Evolutionary conservation across 2,113 vertebrate species (phyloP), one percentile per base, ranked within the genome.

Genomic region (Podiceps cristatus): DNA sequence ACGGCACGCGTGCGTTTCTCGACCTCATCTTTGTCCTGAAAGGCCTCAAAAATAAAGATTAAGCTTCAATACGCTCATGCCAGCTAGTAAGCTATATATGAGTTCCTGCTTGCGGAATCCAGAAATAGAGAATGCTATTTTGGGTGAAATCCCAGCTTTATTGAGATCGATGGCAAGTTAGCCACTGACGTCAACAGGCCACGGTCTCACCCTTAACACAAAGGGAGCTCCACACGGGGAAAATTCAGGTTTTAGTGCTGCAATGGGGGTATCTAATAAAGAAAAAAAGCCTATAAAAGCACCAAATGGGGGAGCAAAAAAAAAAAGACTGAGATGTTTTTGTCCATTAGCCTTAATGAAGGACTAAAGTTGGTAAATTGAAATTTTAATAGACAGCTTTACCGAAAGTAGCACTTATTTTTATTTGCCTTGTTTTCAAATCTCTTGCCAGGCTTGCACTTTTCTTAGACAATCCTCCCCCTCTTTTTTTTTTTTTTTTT

Each of bases 401-500:
- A 79, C 75, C 37, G 18, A 64, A 35, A 76, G 56, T 29, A 78
- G 69, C 25, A 24, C 56, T 49, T 35, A 56, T 44, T 92, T 82
- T 88, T 79, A 45, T 79, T 93, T 76, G 69, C 42, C 80, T 59
- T 33, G 28, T 52, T 62, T 90, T 90, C 69, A 44, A 47, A 20
- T 35, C 82, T 77, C 55, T 68, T 88, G 93, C 76, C 88, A 90
- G 72, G 60, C 56, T 27, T 78, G 53, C 63, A 69, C 42, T 53
- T 91, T 91, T 78, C 44, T 62, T 83, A 59, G 58, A 44, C 13
- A 49, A 2, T 15, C 28, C 28, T 16, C 16, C 53, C 27, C 53
- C 28, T 16, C 28, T 9, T 2, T 2, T 31, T 7, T 2, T 0
- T 5, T 7, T 3, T 23, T 58, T n/a, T 60, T 31, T 7, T 2